A percentile compares a stretch with the other conserved stretches of the same genome.
Evolutionary conservation across 2,797 vertebrate genomes (phyloP).

Genomic region (Artibeus lituratus): DNA sequence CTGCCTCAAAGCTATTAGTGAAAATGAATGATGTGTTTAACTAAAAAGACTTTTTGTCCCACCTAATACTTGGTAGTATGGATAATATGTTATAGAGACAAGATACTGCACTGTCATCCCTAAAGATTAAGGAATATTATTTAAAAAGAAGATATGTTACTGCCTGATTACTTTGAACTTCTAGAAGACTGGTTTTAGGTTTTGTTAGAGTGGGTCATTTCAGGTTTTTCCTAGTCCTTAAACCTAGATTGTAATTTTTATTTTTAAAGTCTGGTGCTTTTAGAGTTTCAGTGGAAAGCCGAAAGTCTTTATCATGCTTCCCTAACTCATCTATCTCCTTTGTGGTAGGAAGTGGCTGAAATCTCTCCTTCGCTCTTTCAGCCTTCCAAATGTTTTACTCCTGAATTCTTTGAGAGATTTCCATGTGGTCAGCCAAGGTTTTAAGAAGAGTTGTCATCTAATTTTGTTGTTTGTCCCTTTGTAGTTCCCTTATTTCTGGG

Average conservation of each 20-base stretch:
- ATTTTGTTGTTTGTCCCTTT: background rate
- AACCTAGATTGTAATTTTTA: background rate
- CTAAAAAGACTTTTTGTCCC: too few species aligned
- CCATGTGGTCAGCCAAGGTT: background rate
- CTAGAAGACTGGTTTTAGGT: background rate
- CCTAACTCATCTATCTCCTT: background rate
- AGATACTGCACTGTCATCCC: background rate
- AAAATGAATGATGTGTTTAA: too few species aligned
- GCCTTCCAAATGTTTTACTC: background rate
- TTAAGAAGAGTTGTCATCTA: background rate
- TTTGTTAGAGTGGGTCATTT: background rate
- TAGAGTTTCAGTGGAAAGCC: background rate
- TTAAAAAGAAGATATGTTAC: background rate
- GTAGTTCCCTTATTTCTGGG: background rate
- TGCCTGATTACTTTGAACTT: background rate
- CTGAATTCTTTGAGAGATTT: background rate
- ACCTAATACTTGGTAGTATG: background rate
- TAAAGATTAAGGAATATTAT: background rate
- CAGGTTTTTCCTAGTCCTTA: background rate
- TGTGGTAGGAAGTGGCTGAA: background rate
- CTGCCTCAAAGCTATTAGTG: too few species aligned
- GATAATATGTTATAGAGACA: background rate
- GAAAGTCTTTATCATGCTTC: background rate
- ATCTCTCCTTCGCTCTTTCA: background rate
- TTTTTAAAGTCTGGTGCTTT: background rate